phyloP scores from a whole-genome alignment of 2,797 vertebrate genomes.

The Loriculus beryllinus region DNA sequence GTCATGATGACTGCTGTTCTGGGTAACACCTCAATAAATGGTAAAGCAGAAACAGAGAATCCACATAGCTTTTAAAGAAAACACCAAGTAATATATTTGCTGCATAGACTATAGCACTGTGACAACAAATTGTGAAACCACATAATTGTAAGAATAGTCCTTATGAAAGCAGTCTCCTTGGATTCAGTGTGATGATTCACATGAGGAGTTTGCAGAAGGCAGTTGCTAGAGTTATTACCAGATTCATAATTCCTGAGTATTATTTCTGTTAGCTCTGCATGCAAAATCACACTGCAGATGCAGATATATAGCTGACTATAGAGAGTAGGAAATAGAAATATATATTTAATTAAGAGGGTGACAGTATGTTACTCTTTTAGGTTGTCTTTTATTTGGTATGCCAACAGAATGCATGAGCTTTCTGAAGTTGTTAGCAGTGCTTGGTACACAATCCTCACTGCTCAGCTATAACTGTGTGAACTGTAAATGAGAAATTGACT shows the following conservation, averaged over 20 bases:
- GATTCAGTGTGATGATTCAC: neutral
- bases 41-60: neutral
- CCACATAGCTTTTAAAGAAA: neutral
- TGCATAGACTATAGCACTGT: neutral
- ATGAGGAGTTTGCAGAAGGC: neutral
- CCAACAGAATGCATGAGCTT: neutral
- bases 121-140: neutral
- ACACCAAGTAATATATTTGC: rapidly evolving
- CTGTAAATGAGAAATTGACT: neutral
- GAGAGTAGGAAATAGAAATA: neutral
- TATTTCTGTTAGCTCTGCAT: neutral
- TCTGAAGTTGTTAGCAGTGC: neutral
- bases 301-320: neutral
- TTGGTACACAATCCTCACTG: neutral
- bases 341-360: neutral
- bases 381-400: neutral
- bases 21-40: neutral
- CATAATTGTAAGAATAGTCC: neutral
- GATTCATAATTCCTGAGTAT: neutral
- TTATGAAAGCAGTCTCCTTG: neutral
- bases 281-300: neutral
- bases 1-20: neutral
- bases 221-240: neutral
- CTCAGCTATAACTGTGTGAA: neutral
- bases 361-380: neutral